Conservation (phyloP, 2,888 invertebrate species). For the Malthinus seriepunctatus region DNA sequence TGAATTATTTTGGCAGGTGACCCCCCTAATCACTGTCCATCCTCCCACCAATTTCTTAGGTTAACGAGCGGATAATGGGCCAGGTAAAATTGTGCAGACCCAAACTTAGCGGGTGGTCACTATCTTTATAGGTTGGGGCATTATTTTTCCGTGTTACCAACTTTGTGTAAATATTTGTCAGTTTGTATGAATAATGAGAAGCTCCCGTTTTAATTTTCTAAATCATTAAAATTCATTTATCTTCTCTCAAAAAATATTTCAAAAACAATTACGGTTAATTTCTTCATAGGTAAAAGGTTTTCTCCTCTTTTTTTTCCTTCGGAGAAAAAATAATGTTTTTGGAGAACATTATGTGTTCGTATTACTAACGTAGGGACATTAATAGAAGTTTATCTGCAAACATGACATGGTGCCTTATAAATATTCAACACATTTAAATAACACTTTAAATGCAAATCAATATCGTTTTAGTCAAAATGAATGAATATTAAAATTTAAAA, state of each 20-base stretch:
- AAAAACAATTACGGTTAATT: constrained; percentile 12
- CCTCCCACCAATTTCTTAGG: constrained; percentile 42
- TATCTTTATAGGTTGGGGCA: constrained; percentile 28
- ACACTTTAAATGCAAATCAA: constrained; percentile 21
- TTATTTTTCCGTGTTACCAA: constrained; percentile 38
- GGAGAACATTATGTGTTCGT: neutral
- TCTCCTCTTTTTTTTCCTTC: too few relatives aligned
- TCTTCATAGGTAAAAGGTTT: neutral
- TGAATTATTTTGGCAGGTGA: constrained; percentile 42
- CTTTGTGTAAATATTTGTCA: constrained; percentile 48
- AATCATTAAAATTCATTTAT: constrained; percentile 12
- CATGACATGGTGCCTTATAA: constrained; percentile 7
- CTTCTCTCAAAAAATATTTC: constrained; percentile 6
- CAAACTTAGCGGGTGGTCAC: constrained; percentile 39
- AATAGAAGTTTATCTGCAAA: neutral
- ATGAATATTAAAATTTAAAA: constrained; percentile 28
- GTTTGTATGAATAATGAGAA: constrained; percentile 46
- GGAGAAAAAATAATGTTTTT: too few relatives aligned
- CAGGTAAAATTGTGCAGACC: constrained; percentile 40
- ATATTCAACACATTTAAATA: constrained; percentile 20
- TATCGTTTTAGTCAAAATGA: constrained; percentile 26
- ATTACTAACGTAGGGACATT: neutral
- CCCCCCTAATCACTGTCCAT: constrained; percentile 36
- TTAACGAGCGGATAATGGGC: constrained; percentile 43
- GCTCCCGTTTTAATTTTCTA: constrained; percentile 46